Evolutionary conservation across 2,888 invertebrate species (phyloP).

Genomic region (Deilephila porcellus): DNA sequence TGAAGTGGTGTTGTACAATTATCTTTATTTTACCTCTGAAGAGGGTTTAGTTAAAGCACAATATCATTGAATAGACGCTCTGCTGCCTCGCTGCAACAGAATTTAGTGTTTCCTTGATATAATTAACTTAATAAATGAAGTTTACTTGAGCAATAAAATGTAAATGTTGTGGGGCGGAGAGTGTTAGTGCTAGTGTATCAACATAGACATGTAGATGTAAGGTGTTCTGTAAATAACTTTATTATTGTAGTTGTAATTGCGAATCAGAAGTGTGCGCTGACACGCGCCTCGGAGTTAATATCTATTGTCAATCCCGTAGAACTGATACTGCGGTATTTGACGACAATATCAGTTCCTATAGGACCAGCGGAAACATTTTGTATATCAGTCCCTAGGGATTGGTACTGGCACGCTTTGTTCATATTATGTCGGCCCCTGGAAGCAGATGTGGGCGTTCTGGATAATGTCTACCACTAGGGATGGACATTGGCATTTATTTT

Average conservation of each 20-base stretch:
- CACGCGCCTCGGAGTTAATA: neutral
- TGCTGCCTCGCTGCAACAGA: neutral
- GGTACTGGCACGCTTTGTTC: neutral
- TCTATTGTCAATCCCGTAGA: neutral
- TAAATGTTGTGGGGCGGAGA: neutral
- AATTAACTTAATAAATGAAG: too few relatives aligned
- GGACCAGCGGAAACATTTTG: neutral
- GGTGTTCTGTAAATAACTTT: conserved; percentile 24
- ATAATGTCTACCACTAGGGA: neutral
- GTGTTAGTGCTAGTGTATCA: neutral
- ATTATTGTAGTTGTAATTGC: conserved; percentile 16
- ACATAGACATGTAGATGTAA: conserved; percentile 17
- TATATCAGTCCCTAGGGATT: neutral
- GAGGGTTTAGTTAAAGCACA: neutral
- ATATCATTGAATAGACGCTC: neutral
- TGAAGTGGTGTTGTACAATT: too few relatives aligned
- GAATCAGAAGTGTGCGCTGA: neutral
- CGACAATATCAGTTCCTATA: neutral
- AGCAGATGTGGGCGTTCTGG: neutral
- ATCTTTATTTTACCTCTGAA: neutral
- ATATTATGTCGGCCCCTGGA: neutral
- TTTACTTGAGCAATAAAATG: neutral
- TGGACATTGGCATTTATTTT: neutral
- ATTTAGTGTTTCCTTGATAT: neutral
- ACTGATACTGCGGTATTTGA: neutral